Evolutionary conservation across 2,113 vertebrate genomes (phyloP).

Genomic region (Macaca nemestrina): DNA sequence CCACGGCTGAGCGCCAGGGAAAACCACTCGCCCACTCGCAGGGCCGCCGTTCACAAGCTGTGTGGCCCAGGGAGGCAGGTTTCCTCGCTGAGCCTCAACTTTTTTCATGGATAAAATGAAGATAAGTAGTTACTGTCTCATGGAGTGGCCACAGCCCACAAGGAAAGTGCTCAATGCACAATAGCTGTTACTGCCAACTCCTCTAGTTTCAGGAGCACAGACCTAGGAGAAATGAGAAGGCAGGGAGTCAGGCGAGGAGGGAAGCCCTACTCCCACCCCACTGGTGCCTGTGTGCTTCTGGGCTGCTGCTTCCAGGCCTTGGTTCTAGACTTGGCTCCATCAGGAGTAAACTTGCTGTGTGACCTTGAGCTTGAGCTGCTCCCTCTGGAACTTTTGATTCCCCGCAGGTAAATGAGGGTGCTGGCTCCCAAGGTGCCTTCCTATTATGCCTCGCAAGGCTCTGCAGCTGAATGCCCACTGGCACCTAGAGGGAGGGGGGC

Average conservation of each 20-base stretch:
- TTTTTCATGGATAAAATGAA: neutral
- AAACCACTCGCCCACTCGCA: accelerated
- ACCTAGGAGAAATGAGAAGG: neutral
- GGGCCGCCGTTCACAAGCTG: neutral
- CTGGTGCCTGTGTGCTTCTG: accelerated
- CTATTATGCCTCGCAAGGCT: neutral
- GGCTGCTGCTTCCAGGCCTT: neutral
- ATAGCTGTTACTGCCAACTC: too few species aligned
- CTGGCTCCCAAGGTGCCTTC: neutral
- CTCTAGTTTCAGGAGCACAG: neutral
- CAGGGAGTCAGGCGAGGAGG: neutral
- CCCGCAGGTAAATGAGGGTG: neutral
- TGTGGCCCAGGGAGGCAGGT: neutral
- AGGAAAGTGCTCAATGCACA: neutral
- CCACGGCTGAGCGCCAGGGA: neutral
- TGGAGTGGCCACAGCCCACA: accelerated
- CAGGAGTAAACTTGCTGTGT: neutral
- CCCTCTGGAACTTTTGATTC: neutral
- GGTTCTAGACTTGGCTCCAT: neutral
- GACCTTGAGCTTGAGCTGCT: neutral
- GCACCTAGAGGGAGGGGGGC: neutral
- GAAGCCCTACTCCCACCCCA: too few species aligned
- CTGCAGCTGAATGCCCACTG: neutral
- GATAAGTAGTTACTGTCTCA: too few species aligned
- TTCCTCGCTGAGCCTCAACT: neutral